Conservation (phyloP, 1,140 invertebrate genomes). For the Drosophila erecta region DNA sequence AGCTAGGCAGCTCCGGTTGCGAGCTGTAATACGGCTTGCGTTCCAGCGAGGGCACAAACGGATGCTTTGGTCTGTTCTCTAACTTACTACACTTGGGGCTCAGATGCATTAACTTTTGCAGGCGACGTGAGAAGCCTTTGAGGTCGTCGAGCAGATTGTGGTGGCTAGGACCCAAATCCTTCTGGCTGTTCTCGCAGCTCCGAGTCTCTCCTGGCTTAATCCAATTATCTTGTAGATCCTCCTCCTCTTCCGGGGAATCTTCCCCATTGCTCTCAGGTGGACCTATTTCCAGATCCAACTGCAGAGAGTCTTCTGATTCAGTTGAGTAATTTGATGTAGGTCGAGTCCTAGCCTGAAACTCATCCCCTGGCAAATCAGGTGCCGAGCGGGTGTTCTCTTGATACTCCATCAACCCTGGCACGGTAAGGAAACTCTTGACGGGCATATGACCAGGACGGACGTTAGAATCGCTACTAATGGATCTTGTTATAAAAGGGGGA, state of each 20-base stretch:
- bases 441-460: slow-evolving; percentile 37
- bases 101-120: slow-evolving; percentile 65
- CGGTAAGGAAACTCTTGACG: slow-evolving; percentile 42
- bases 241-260: slow-evolving; percentile 42
- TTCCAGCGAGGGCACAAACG: slow-evolving; percentile 43
- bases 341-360: slow-evolving; percentile 30
- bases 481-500: slow-evolving; percentile 85
- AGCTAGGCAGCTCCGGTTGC: slow-evolving; percentile 68
- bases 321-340: slow-evolving; percentile 50
- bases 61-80: slow-evolving; percentile 14
- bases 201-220: slow-evolving; percentile 77
- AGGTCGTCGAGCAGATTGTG: slow-evolving; percentile 70
- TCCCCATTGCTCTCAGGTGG: slow-evolving; percentile 50
- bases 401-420: slow-evolving; percentile 50
- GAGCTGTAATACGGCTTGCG: slow-evolving; percentile 73
- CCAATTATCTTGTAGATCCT: slow-evolving; percentile 72
- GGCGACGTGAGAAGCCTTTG: slow-evolving; percentile 65
- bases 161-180: slow-evolving; percentile 58
- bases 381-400: slow-evolving; percentile 62
- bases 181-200: slow-evolving; percentile 64
- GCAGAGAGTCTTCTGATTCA: slow-evolving; percentile 62
- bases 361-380: slow-evolving; percentile 53
- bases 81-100: slow-evolving; percentile 18
- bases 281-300: slow-evolving; percentile 34
- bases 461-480: slow-evolving; percentile 85